These are phyloP conservation scores for Drosophila paramelanica DNA, from an alignment of 2,888 invertebrate genomes.

Conservation along the genomic window DNA sequence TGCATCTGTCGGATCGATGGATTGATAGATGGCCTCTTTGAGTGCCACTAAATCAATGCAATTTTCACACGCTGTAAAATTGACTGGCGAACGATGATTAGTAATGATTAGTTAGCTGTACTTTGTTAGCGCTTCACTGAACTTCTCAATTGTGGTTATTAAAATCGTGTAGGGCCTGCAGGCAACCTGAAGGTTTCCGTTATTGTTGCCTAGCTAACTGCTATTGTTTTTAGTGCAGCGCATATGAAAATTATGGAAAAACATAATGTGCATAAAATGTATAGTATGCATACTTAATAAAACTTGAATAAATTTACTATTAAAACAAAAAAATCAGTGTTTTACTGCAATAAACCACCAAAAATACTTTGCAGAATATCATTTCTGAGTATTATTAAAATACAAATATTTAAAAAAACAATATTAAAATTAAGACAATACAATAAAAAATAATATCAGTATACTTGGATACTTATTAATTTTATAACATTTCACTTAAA, in stretches of 20 bases:
- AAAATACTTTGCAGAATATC: too few relatives aligned
- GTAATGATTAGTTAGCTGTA: slow-evolving; percentile 49
- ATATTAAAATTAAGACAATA: too few relatives aligned
- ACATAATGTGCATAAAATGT: neutral
- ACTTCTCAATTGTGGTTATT: slow-evolving; percentile 15
- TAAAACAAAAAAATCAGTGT: too few relatives aligned
- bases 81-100: slow-evolving; percentile 25
- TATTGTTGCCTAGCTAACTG: slow-evolving; percentile 2
- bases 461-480: too few relatives aligned
- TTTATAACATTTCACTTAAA: too few relatives aligned
- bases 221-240: neutral
- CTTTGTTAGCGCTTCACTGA: slow-evolving; percentile 35
- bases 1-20: slow-evolving; percentile 50
- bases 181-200: slow-evolving; percentile 4
- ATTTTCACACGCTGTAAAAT: slow-evolving; percentile 65
- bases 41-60: slow-evolving; percentile 64
- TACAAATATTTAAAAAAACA: too few relatives aligned
- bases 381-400: too few relatives aligned
- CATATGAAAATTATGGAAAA: neutral
- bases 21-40: slow-evolving; percentile 57
- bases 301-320: too few relatives aligned
- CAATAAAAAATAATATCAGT: too few relatives aligned
- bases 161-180: slow-evolving; percentile 4
- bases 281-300: neutral
- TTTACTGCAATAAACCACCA: too few relatives aligned